Percentiles rank a stretch among this genome's conserved stretches.
These are phyloP conservation scores for Mimas tiliae DNA, from an alignment of 2,888 invertebrate genomes.

Conservation along the genomic window DNA sequence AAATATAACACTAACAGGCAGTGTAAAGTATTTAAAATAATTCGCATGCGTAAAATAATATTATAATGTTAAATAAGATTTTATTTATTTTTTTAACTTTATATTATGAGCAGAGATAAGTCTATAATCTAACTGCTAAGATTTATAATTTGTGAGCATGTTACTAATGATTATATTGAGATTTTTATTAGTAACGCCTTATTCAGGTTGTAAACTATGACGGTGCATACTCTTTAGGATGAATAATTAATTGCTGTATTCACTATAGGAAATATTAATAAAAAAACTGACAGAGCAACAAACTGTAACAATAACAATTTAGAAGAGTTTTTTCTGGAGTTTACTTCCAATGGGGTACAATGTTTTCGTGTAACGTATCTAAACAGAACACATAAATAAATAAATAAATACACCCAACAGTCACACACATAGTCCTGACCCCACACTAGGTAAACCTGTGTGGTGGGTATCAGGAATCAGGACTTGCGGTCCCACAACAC, in stretches of 20 bases:
- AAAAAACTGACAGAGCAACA: background rate
- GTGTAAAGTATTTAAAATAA: constrained; percentile 31
- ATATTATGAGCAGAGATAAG: constrained; percentile 25
- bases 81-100: constrained; percentile 18
- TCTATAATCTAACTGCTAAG: background rate
- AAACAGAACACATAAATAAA: too few relatives aligned
- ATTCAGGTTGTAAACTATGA: background rate
- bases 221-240: background rate
- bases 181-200: constrained; percentile 26
- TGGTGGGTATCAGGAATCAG: too few relatives aligned
- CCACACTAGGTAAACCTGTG: too few relatives aligned
- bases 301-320: background rate
- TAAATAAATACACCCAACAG: too few relatives aligned
- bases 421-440: too few relatives aligned
- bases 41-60: constrained; percentile 30
- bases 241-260: background rate
- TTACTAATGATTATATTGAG: constrained; percentile 16
- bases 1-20: constrained; percentile 31
- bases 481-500: too few relatives aligned
- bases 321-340: too few relatives aligned
- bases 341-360: too few relatives aligned
- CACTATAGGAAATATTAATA: background rate
- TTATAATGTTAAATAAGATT: constrained; percentile 24
- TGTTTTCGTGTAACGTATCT: too few relatives aligned
- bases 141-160: constrained; percentile 19